Evolutionary conservation across 1,140 invertebrate genomes (phyloP).

Genomic region (Araneus ventricosus): DNA sequence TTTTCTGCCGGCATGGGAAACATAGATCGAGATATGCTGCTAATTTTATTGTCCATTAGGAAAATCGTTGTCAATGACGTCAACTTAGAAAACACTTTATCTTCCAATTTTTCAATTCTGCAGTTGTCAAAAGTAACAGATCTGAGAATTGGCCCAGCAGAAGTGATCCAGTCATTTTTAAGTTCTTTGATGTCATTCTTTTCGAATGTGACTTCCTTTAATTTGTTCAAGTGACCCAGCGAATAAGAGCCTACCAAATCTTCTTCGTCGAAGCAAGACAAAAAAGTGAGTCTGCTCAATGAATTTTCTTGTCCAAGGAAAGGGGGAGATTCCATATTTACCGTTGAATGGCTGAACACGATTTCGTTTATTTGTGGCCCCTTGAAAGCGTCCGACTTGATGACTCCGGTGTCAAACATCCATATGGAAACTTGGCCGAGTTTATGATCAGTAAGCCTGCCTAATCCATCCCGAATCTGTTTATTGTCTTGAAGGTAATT

Average conservation of each 20-base stretch:
- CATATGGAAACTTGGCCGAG: conserved; percentile 46
- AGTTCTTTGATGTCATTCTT: conserved; percentile 51
- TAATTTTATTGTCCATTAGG: conserved; percentile 56
- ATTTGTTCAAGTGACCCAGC: conserved; percentile 13
- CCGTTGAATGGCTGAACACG: conserved; percentile 33
- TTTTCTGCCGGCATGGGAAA: conserved; percentile 60
- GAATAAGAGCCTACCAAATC: not conserved
- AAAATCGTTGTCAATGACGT: conserved; percentile 60
- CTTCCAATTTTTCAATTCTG: conserved; percentile 51
- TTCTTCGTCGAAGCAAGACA: conserved; percentile 61
- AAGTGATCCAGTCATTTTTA: conserved; percentile 64
- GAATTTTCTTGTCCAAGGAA: conserved; percentile 52
- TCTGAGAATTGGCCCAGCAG: conserved; percentile 29
- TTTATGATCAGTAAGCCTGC: conserved; percentile 9
- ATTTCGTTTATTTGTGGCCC: conserved; percentile 50
- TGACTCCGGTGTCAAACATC: conserved; percentile 16
- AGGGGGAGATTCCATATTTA: conserved; percentile 46
- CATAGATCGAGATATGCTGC: conserved; percentile 38
- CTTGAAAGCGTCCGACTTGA: conserved; percentile 60
- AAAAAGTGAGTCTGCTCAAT: conserved; percentile 52
- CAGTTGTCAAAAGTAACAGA: conserved; percentile 64
- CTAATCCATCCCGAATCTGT: conserved; percentile 26
- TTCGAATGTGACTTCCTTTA: conserved; percentile 60
- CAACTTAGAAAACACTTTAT: conserved; percentile 59
- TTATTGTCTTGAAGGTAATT: conserved; percentile 45